Percentiles rank a stretch among this genome's conserved stretches.
These are phyloP conservation scores for Timema podura DNA, from an alignment of 2,888 invertebrate species.

Conservation along the genomic window DNA sequence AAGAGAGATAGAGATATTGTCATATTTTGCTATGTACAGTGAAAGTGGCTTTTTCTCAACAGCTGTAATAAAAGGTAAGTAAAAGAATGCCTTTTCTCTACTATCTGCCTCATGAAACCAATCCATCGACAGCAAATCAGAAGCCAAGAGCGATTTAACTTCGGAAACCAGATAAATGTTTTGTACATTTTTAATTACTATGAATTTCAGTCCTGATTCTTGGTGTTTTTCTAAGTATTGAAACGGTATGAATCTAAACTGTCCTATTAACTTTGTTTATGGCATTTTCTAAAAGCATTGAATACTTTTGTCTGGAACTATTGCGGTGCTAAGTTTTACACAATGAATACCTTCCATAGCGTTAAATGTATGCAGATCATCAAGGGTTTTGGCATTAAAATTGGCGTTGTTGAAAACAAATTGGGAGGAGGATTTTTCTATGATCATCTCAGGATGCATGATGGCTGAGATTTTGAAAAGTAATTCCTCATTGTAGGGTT, in stretches of 20 bases:
- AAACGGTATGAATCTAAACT: not conserved
- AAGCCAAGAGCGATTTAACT: no score
- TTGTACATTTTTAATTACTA: no score
- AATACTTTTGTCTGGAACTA: not conserved
- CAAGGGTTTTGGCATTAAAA: conserved; percentile 1
- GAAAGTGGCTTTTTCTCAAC: no score
- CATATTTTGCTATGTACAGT: no score
- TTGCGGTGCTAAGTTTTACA: not conserved
- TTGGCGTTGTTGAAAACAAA: conserved; percentile 1
- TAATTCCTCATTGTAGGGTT: not conserved
- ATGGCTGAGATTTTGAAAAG: not conserved
- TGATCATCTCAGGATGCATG: not conserved
- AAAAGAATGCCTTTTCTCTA: conserved; percentile 19
- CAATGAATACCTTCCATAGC: conserved; percentile 8
- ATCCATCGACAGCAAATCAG: no score
- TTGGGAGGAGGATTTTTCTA: not conserved
- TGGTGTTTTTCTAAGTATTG: no score
- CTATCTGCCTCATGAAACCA: conserved; percentile 33
- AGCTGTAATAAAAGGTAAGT: conserved; percentile 28
- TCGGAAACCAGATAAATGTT: no score
- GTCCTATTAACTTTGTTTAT: not conserved
- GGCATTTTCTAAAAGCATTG: not conserved
- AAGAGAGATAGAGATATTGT: no score
- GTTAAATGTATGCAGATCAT: not conserved
- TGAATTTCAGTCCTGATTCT: no score